phyloP scores from a whole-genome alignment of 2,797 vertebrate species.

The Limosa lapponica region DNA sequence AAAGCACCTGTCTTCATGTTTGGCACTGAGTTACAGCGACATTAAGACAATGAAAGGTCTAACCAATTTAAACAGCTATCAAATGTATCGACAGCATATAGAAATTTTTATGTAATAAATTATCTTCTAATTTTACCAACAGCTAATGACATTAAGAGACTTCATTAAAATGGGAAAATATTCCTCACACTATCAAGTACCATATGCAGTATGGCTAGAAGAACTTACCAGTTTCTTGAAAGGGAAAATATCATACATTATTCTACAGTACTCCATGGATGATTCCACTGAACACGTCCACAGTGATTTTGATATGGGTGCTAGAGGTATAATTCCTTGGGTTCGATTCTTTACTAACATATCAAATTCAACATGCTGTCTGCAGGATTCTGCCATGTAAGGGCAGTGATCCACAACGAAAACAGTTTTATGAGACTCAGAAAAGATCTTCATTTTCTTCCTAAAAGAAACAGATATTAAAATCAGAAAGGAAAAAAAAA shows the following conservation, averaged over 20 bases:
- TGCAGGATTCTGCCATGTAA: constrained; percentile 97
- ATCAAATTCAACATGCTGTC: constrained; percentile 96
- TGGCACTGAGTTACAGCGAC: neutral
- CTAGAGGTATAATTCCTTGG: constrained; percentile 94
- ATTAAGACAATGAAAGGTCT: neutral
- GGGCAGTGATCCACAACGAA: constrained; percentile 99
- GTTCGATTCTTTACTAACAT: constrained; percentile 95
- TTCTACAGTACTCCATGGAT: constrained; percentile 98
- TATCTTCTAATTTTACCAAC: neutral
- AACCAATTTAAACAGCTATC: neutral
- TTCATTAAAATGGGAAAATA: neutral
- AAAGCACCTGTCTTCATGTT: neutral
- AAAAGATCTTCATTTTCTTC: constrained; percentile 91
- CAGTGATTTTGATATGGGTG: constrained; percentile 96
- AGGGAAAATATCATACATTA: constrained; percentile 97
- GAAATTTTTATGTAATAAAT: neutral
- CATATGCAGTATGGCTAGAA: fast-evolving
- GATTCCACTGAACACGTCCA: constrained; percentile 98
- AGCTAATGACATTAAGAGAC: neutral
- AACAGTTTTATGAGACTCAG: constrained; percentile 96
- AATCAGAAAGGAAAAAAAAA: neutral
- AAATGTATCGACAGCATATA: neutral
- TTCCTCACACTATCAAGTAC: neutral
- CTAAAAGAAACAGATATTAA: neutral
- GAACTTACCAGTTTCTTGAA: constrained; percentile 90